These are phyloP conservation scores for Philaenus spumarius DNA, from an alignment of 1,140 invertebrate species.

Conservation along the genomic window DNA sequence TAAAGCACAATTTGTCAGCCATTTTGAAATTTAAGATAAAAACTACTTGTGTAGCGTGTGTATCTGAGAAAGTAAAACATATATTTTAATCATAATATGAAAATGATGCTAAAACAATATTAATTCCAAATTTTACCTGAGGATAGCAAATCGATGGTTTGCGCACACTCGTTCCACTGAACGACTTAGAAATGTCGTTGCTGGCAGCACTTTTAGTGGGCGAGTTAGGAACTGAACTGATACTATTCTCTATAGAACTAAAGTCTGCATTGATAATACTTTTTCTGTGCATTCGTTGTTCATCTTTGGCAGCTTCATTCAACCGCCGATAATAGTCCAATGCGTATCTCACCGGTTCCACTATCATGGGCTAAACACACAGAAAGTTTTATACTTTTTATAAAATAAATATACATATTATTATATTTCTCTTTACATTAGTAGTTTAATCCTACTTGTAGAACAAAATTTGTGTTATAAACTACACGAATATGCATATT, in stretches of 20 bases:
- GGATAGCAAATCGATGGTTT: slow-evolving; percentile 29
- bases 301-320: slow-evolving; percentile 57
- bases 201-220: slow-evolving; percentile 16
- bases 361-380: slow-evolving; percentile 50
- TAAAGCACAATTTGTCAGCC: too few relatives aligned
- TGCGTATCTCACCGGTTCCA: slow-evolving; percentile 48
- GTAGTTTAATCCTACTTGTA: neutral
- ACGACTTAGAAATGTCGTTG: slow-evolving; percentile 43
- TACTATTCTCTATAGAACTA: slow-evolving; percentile 21
- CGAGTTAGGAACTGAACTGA: slow-evolving; percentile 20
- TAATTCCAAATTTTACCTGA: slow-evolving; percentile 21
- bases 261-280: slow-evolving; percentile 47
- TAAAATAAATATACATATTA: neutral
- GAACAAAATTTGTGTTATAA: too few relatives aligned
- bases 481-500: too few relatives aligned
- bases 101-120: too few relatives aligned
- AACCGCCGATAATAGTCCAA: slow-evolving; percentile 53
- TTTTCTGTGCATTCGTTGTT: slow-evolving; percentile 49
- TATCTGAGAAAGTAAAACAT: too few relatives aligned
- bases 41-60: too few relatives aligned
- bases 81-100: too few relatives aligned
- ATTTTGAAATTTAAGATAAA: too few relatives aligned
- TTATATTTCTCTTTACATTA: neutral
- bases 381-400: neutral
- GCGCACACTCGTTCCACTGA: slow-evolving; percentile 46